These are phyloP conservation scores for Nemotelus pantherinus DNA, from an alignment of 2,888 invertebrate genomes.

Conservation along the genomic window DNA sequence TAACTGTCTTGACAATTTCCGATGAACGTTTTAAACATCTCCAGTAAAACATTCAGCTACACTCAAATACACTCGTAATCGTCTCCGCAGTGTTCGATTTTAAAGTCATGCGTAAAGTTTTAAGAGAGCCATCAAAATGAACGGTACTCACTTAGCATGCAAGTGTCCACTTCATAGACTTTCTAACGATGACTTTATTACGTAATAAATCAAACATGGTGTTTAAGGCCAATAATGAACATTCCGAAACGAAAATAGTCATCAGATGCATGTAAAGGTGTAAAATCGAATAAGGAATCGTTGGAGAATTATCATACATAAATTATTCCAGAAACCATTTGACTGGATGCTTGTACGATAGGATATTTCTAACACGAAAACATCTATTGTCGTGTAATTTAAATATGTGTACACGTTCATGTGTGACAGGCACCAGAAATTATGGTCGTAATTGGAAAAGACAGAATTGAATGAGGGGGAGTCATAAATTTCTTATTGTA, in stretches of 20 bases:
- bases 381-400: constrained; percentile 18
- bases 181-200: constrained; percentile 12
- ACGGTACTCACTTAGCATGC: constrained; percentile 27
- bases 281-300: constrained; percentile 35
- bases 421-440: constrained; percentile 26
- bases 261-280: constrained; percentile 13
- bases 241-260: constrained; percentile 6
- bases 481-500: no score
- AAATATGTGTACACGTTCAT: background rate
- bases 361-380: constrained; percentile 34
- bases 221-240: background rate
- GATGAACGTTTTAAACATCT: background rate
- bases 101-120: constrained; percentile 21
- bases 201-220: constrained; percentile 34
- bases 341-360: background rate
- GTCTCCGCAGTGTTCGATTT: constrained; percentile 12
- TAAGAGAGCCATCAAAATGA: constrained; percentile 3
- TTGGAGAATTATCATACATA: constrained; percentile 17
- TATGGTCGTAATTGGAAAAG: constrained; percentile 21
- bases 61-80: background rate
- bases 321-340: constrained; percentile 26
- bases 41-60: background rate
- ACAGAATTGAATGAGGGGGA: background rate
- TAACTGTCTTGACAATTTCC: constrained; percentile 39
- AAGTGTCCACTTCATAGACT: constrained; percentile 33